Base-by-base conservation (phyloP, 2,113 vertebrate genomes). In the Psilopsiagon aymara region DNA sequence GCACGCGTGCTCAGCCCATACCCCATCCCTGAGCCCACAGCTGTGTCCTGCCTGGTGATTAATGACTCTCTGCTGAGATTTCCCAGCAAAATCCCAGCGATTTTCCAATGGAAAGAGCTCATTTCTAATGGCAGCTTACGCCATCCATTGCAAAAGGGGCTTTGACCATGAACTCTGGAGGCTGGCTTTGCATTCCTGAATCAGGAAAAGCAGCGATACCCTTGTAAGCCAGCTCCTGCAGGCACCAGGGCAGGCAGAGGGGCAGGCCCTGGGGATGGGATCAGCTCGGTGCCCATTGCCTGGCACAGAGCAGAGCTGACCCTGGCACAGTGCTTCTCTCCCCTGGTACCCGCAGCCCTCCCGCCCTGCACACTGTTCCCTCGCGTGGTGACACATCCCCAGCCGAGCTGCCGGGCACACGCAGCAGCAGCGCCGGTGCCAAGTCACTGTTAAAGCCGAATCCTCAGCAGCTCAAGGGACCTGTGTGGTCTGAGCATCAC, bases 401-500 rank as follows among this genome's bases (percentile, higher is more conserved):
- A 90, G 92, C 84, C 11, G 46, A 86, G 90, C 51, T 60, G 23
- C 84, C 17, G 5, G 70, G 73, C 37, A 3, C 75, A 69, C 1
- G 7, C 70, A 5, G 85, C 91, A 5, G 78, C 68, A 13, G 35
- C 3, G 3, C 41, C 6, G 0, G 53, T 94, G 95, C 94, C 95
- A 96, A 11, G 82, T 77, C 28, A 8, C 24, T 10, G 62, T 25
- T n/a, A 24, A 55, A 90, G 86, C 28, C 0, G 24, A 78, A 88
- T 92, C 63, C 73, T 67, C 5, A 1, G 17, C 13, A 0, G 94
- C 80, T 96, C 41, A 77, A 43, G 88, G 92, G 86, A 62, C 81
- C 91, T 86, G 91, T 84, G 92, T 97, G 95, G 86, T 88, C 92
- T 11, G 35, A 91, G 68, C 94, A 86, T 86, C 94, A 46, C 63